These are phyloP conservation scores for Nothocercus nigrocapillus DNA, from an alignment of 2,113 vertebrate species.

Conservation along the genomic window DNA sequence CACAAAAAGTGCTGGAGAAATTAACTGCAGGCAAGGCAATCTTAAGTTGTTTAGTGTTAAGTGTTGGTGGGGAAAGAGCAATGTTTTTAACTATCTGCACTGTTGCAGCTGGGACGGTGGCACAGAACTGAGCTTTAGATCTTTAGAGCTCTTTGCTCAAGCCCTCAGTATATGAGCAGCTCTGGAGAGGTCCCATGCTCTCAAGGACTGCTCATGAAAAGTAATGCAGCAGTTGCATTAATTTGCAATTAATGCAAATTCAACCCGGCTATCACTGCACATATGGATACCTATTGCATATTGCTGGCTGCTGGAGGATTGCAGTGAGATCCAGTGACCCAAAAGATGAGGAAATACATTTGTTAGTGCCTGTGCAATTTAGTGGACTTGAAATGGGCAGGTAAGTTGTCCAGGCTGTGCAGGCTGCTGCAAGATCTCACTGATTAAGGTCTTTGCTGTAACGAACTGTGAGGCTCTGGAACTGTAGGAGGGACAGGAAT, in stretches of 20 bases:
- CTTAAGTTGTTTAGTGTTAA: neutral
- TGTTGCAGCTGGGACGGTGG: neutral
- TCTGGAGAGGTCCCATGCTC: neutral
- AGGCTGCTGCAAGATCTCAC: neutral
- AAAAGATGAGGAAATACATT: neutral
- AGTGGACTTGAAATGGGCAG: neutral
- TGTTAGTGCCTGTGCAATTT: accelerated
- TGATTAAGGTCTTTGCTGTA: neutral
- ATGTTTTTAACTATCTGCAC: accelerated
- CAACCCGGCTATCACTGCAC: accelerated
- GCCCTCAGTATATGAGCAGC: accelerated
- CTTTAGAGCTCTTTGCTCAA: accelerated
- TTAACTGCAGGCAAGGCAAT: neutral
- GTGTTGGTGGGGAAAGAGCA: neutral
- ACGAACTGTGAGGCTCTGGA: accelerated
- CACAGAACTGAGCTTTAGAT: no score
- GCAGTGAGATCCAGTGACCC: neutral
- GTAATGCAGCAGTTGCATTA: accelerated
- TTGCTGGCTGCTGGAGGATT: no score
- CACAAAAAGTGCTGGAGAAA: neutral
- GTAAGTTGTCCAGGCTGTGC: neutral
- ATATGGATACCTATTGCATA: neutral
- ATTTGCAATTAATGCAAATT: neutral
- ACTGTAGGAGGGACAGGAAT: no score
- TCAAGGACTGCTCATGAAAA: neutral